These are phyloP conservation scores for Axea sp. DNA, from an alignment of 2,888 invertebrate species.

Conservation along the genomic window DNA sequence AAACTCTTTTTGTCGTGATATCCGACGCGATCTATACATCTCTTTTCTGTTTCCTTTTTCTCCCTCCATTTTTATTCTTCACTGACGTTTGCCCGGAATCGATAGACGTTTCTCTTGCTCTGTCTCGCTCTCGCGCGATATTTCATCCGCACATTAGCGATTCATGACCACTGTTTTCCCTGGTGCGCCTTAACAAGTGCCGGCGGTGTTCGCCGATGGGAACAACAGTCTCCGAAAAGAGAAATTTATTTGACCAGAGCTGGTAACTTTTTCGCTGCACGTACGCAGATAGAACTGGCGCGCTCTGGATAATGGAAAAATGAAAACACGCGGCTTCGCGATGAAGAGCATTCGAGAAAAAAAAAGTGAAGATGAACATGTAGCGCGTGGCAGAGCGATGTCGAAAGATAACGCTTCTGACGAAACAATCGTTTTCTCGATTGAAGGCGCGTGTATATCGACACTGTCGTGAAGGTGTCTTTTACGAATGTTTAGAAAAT, in stretches of 20 bases:
- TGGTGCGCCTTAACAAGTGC: conserved; percentile 56
- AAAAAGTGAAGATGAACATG: conserved; percentile 7
- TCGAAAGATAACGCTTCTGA: conserved; percentile 19
- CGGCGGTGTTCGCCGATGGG: conserved; percentile 38
- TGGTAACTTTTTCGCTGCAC: conserved; percentile 48
- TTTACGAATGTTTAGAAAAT: background rate
- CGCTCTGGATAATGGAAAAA: conserved; percentile 47
- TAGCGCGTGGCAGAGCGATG: conserved; percentile 4
- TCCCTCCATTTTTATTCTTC: background rate
- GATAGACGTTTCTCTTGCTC: conserved; percentile 26
- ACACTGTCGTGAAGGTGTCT: conserved; percentile 8
- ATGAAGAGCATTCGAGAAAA: conserved; percentile 24
- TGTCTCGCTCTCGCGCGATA: conserved; percentile 24
- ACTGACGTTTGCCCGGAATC: conserved; percentile 20
- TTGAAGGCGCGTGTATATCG: conserved; percentile 4
- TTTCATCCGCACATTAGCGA: conserved; percentile 57
- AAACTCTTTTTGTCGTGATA: conserved; percentile 40
- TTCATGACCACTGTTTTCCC: conserved; percentile 60
- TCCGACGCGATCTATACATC: conserved; percentile 30
- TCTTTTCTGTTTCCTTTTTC: conserved; percentile 28
- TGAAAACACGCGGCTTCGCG: conserved; percentile 24
- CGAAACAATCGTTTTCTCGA: conserved; percentile 12
- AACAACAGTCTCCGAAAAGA: conserved; percentile 58
- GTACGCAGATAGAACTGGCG: conserved; percentile 26
- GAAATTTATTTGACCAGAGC: conserved; percentile 55